phyloP scores from a whole-genome alignment of 2,888 invertebrate species.

The Nomada hirtipes region DNA sequence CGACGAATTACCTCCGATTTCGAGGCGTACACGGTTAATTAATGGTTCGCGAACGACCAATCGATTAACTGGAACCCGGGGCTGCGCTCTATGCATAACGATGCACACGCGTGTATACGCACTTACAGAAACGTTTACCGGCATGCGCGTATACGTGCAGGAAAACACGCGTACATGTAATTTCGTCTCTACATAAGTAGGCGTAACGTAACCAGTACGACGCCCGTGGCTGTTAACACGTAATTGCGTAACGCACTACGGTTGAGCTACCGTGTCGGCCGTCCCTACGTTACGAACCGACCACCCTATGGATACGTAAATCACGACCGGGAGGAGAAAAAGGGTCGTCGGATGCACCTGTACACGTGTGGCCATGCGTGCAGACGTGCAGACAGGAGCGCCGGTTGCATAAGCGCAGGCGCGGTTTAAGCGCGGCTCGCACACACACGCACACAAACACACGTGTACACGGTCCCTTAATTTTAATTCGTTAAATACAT shows the following conservation, averaged over 20 bases:
- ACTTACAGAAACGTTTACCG: conserved; percentile 31
- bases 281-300: conserved; percentile 63
- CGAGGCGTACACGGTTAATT: conserved; percentile 51
- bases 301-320: conserved; percentile 58
- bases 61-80: conserved; percentile 59
- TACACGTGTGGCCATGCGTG: conserved; percentile 52
- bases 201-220: conserved; percentile 68
- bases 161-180: conserved; percentile 9
- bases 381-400: not conserved
- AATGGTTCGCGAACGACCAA: conserved; percentile 46
- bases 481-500: conserved; percentile 60
- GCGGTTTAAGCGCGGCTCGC: conserved; percentile 12
- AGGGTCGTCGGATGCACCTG: conserved; percentile 46
- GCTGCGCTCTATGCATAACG: conserved; percentile 50
- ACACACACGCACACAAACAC: conserved; percentile 25
- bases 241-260: conserved; percentile 69
- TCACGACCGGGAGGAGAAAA: conserved; percentile 45
- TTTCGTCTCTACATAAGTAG: conserved; percentile 50
- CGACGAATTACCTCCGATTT: conserved; percentile 53
- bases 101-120: conserved; percentile 44
- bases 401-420: conserved; percentile 37
- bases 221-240: conserved; percentile 65
- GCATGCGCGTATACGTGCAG: conserved; percentile 29
- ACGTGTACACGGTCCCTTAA: conserved; percentile 49
- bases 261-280: conserved; percentile 65